Base-by-base conservation (phyloP, 2,888 invertebrate species). In the Polymixis flavicincta region DNA sequence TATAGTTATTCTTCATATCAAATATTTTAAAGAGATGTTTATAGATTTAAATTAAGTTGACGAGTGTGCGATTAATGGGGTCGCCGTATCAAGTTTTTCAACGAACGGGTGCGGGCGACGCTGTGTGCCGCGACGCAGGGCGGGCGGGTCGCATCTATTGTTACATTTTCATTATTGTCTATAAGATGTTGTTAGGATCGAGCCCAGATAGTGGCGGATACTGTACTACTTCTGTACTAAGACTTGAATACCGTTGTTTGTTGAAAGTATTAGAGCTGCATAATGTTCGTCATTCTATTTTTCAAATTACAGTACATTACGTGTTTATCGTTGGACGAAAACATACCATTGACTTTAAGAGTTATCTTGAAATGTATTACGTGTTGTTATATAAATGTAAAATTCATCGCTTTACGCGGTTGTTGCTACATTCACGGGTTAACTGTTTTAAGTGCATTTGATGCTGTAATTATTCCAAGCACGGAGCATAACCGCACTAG, bases 1-100 rank as follows among this genome's bases (percentile, higher is more conserved):
- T 88, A 90, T 95, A 95, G 91, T 92, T 91, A 87, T 92, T 90
- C 90, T 93, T 94, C 95, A 95, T 96, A 96, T 96, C 96, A 95
- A 89, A 92, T 93, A 88, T 92, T 92, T 92, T 91, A 92, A 92
- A 90, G 91, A 88, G 88, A 89, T 90, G 90, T 93, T 92, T 90
- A 87, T 92, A 90, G 88, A 85, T 88, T 91, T 85, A 86, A 89
- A 86, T 88, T 89, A 77, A 73, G 90, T 92, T 90, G 86, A 86
- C 84, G 83, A 73, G 88, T 89, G 91, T 90, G 92, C 91, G 90
- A 86, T 87, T 80, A 76, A 55, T 74, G 79, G 80, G 71, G 71
- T 84, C 85, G 85, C 83, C 78, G 86, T 87, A 76, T 88, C 92
- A 93, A 93, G 94, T 93, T 94, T 94, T 93, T 92, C 95, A 94